Evolutionary conservation across 2,888 invertebrate genomes (phyloP), one percentile per base, ranked within the genome.

Genomic region (Andrena minutula): DNA sequence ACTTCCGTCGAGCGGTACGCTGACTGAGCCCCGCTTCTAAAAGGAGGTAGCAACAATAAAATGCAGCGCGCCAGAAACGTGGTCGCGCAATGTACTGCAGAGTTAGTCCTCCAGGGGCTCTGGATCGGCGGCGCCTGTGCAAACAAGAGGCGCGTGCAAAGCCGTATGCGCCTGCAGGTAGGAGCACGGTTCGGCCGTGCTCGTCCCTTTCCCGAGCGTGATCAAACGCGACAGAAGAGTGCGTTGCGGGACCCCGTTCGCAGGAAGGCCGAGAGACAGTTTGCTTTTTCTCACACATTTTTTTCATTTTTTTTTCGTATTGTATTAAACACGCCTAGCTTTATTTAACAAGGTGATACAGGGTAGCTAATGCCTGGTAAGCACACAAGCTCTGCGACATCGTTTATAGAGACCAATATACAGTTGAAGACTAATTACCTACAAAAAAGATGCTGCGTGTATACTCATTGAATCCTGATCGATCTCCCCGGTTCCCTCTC

Each of bases 311-410:
- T 83, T 80, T 85, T 77, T 85, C 79, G 71, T 81, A 86, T 78
- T 87, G 85, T 93, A 93, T 92, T 93, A 93, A 93, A 93, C 92
- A 93, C 92, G 93, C 93, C 93, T 93, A 93, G 89, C 90, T 94
- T 93, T 93, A 93, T 93, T 93, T 90, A 93, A 90, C 92, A 92
- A 92, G 91, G 92, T 93, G 91, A 92, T 93, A 93, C 93, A 94
- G 89, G 91, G 89, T 92, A 91, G 91, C 91, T 88, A 88, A 87
- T 92, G 90, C 90, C 90, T 88, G 90, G 89, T 90, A 93, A 93
- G 91, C 91, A 91, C 91, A 91, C 91, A 90, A 92, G 89, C 89
- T 90, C 85, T 86, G 89, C 86, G 86, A 90, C 88, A 91, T 89
- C 86, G 84, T 90, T 79, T 86, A 86, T 87, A 89, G 84, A 90